Conservation (phyloP, 1,140 invertebrate genomes). For the Sminthurinus signatus region DNA sequence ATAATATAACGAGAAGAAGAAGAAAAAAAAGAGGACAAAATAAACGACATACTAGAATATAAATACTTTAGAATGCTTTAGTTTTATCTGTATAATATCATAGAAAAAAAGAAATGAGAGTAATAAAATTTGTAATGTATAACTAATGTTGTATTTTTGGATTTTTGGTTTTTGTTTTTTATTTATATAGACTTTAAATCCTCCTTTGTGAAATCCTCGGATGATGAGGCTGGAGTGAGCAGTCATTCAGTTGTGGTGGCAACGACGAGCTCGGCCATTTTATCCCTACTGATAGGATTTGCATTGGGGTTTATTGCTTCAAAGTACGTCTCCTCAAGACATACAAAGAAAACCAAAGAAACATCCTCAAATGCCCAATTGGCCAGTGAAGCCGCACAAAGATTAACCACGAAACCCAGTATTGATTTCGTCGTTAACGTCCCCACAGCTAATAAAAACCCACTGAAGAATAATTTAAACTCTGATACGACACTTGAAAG, state of each 20-base stretch:
- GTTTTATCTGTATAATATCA: no score
- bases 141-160: no score
- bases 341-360: conserved; percentile 32
- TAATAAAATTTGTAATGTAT: no score
- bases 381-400: conserved; percentile 36
- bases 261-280: conserved; percentile 28
- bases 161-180: conserved; percentile 2
- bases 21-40: no score
- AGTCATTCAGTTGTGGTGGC: conserved; percentile 35
- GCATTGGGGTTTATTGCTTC: conserved; percentile 30
- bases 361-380: conserved; percentile 35
- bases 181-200: conserved; percentile 29
- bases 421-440: conserved; percentile 40
- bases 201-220: conserved; percentile 31
- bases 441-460: conserved; percentile 24
- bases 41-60: no score
- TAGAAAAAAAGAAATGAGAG: no score
- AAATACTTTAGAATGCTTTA: no score
- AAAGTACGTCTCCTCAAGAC: conserved; percentile 22
- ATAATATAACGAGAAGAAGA: no score
- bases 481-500: conserved; percentile 39
- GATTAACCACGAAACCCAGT: conserved; percentile 37
- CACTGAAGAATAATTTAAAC: conserved; percentile 34
- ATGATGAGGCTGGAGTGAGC: conserved; percentile 19
- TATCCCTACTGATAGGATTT: conserved; percentile 37